Percentiles rank a stretch among this genome's conserved stretches.
Conservation (phyloP, 1,140 invertebrate genomes). For the Pollicipes pollicipes region DNA sequence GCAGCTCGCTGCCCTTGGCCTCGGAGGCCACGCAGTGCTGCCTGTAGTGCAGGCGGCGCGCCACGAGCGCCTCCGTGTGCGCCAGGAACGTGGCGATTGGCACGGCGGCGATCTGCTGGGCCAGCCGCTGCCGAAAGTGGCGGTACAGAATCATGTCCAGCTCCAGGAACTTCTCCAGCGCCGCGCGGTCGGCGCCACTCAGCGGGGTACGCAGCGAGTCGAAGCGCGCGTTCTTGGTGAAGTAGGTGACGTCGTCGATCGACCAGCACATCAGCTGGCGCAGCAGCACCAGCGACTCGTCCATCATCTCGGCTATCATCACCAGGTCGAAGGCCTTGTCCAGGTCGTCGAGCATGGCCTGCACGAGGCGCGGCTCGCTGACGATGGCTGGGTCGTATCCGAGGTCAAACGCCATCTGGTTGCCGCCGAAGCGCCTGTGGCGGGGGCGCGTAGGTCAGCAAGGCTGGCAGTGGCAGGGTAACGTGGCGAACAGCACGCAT, state of each 20-base stretch:
- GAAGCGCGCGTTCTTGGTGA: slow-evolving; percentile 26
- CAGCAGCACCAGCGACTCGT: slow-evolving; percentile 33
- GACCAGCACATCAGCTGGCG: slow-evolving; percentile 31
- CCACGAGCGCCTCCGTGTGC: no score
- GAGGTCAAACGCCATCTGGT: slow-evolving; percentile 29
- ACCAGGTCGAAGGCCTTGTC: slow-evolving; percentile 31
- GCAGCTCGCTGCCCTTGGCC: no score
- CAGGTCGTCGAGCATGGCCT: slow-evolving; percentile 16
- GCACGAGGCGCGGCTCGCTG: background rate
- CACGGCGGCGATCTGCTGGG: no score
- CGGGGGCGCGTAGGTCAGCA: slow-evolving; percentile 6
- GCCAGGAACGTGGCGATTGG: no score
- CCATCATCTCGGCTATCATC: slow-evolving; percentile 34
- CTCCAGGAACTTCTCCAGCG: slow-evolving; percentile 14
- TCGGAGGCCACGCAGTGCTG: no score
- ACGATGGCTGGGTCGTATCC: slow-evolving; percentile 22
- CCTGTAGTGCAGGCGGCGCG: no score
- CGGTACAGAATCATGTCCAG: no score
- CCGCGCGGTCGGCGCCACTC: slow-evolving; percentile 9
- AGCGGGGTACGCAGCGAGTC: slow-evolving; percentile 12
- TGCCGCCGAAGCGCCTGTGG: slow-evolving; percentile 21
- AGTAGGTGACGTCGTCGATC: slow-evolving; percentile 27
- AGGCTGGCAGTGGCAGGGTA: no score
- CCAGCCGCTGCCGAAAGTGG: no score
- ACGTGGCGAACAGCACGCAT: no score